Evolutionary conservation across 2,888 invertebrate species (phyloP).

Genomic region (Meliscaeva auricollis): DNA sequence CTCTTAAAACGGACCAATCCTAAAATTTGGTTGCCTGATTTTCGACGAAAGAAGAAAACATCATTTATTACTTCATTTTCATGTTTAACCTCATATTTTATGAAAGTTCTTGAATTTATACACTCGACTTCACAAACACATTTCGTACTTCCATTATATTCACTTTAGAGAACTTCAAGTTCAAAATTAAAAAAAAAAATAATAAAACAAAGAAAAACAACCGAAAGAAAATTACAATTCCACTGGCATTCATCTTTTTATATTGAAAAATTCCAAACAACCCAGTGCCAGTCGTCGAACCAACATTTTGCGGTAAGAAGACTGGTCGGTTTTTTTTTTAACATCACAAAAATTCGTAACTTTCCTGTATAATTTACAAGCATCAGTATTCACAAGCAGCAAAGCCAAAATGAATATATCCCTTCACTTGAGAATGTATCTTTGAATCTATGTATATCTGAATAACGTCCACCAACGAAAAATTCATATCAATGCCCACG

Average conservation of each 20-base stretch:
- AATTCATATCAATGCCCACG: constrained; percentile 62
- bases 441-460: constrained; percentile 21
- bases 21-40: not conserved
- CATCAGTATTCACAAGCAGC: not conserved
- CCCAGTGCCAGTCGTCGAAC: constrained; percentile 7
- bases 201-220: not conserved
- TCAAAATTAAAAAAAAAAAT: constrained; percentile 24
- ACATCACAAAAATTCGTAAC: constrained; percentile 30
- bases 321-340: constrained; percentile 2
- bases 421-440: constrained; percentile 45
- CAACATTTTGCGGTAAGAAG: constrained; percentile 36
- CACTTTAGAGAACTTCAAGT: constrained; percentile 43
- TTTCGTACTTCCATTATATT: constrained; percentile 23
- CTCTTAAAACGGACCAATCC: too few species aligned
- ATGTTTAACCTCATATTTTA: not conserved
- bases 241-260: constrained; percentile 45
- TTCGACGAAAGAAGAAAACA: not conserved
- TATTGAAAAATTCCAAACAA: constrained; percentile 33
- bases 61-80: not conserved
- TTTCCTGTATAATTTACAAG: not conserved
- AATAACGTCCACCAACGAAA: constrained; percentile 50
- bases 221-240: constrained; percentile 32
- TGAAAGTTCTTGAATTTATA: constrained; percentile 3
- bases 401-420: constrained; percentile 31
- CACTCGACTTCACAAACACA: constrained; percentile 39